Conservation (phyloP, 2,797 vertebrate genomes). For the Lepus townsendii region DNA sequence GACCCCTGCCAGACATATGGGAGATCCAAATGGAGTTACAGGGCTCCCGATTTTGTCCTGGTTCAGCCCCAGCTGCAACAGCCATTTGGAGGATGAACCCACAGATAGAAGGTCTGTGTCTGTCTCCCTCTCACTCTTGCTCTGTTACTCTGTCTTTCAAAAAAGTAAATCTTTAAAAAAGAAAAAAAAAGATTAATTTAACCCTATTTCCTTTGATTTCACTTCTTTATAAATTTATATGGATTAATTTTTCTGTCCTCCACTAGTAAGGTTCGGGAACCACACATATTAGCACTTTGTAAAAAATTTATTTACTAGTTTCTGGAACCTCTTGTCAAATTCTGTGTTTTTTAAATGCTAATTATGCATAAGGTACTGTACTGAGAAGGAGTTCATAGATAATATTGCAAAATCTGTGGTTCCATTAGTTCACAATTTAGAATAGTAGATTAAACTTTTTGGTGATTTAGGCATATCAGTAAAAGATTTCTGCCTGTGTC, state of each 20-base stretch:
- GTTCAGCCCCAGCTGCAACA: too few relatives aligned
- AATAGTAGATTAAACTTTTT: slow-evolving; percentile 40
- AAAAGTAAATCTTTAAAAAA: too few relatives aligned
- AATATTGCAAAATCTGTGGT: slow-evolving; percentile 50
- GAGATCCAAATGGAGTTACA: too few relatives aligned
- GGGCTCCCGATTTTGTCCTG: too few relatives aligned
- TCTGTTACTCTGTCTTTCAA: too few relatives aligned
- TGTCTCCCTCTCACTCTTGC: too few relatives aligned
- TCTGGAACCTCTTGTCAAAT: neutral
- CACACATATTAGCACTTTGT: neutral
- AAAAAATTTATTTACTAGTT: neutral
- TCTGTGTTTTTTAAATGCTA: slow-evolving; percentile 20
- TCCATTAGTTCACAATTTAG: neutral
- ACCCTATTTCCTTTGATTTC: slow-evolving; percentile 35
- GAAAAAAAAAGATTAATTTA: neutral
- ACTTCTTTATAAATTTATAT: slow-evolving; percentile 55
- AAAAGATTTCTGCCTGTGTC: neutral
- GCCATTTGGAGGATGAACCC: too few relatives aligned
- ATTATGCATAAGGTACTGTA: slow-evolving; percentile 26
- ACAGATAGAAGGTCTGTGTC: too few relatives aligned
- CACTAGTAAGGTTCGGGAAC: slow-evolving; percentile 7
- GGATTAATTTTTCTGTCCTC: slow-evolving; percentile 53
- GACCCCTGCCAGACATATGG: too few relatives aligned
- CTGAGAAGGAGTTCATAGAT: slow-evolving; percentile 30
- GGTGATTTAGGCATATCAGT: neutral